phyloP scores from a whole-genome alignment of 2,888 invertebrate genomes.

The Anagyrus pseudococci region DNA sequence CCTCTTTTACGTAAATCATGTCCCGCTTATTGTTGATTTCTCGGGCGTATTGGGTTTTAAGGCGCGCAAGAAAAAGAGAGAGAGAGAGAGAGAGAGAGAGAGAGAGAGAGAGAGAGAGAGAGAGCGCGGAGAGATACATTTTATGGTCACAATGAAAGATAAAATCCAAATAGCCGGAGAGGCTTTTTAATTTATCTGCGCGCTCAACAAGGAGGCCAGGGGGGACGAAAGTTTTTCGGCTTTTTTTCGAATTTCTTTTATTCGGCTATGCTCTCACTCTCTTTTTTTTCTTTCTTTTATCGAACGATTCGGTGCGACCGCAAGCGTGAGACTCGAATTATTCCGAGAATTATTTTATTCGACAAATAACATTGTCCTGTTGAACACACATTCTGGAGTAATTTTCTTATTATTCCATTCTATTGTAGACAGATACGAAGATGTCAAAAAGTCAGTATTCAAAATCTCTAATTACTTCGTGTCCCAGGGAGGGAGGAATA shows the following conservation, averaged over 20 bases:
- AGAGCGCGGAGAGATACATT: constrained; percentile 17
- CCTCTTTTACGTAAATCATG: constrained; percentile 33
- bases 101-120: too few species aligned
- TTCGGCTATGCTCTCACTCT: neutral
- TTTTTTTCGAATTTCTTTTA: neutral
- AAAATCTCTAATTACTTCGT: constrained; percentile 16
- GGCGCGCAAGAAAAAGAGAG: too few species aligned
- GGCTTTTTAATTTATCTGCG: constrained; percentile 29
- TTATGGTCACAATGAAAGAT: constrained; percentile 36
- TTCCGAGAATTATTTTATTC: neutral
- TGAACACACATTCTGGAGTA: too few species aligned
- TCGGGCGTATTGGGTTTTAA: too few species aligned
- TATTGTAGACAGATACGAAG: too few species aligned
- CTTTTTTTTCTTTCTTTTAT: neutral
- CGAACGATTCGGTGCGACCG: too few species aligned
- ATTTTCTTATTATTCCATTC: too few species aligned
- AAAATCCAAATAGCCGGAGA: constrained; percentile 30
- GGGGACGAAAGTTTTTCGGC: neutral
- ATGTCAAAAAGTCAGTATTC: too few species aligned
- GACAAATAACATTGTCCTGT: too few species aligned
- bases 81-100: too few species aligned
- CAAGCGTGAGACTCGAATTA: too few species aligned
- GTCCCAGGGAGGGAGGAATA: constrained; percentile 14
- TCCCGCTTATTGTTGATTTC: constrained; percentile 34
- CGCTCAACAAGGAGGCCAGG: neutral